A percentile compares a stretch with the other conserved stretches of the same genome.
Evolutionary conservation across 2,888 invertebrate genomes (phyloP).

Genomic region (Phanerotoma sp.): DNA sequence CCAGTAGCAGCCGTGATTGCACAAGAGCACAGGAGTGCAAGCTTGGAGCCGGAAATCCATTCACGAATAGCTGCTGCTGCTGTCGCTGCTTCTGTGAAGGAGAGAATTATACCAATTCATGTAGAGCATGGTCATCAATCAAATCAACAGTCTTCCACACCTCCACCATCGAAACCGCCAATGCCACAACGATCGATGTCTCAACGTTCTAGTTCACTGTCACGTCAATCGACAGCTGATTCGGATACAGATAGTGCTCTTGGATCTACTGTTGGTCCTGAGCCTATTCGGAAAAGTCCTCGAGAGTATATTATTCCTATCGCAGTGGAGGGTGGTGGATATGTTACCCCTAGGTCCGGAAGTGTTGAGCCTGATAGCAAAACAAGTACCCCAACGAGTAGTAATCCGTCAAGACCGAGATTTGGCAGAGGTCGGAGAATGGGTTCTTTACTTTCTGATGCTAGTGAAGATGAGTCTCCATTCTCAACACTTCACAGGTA

Average conservation of each 20-base stretch:
- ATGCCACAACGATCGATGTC: conserved; percentile 58
- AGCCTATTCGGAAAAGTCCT: conserved; percentile 85
- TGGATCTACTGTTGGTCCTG: conserved; percentile 59
- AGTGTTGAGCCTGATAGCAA: conserved; percentile 75
- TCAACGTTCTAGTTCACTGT: conserved; percentile 59
- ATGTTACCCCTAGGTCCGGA: conserved; percentile 74
- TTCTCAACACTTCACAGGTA: conserved; percentile 62
- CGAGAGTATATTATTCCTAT: conserved; percentile 93
- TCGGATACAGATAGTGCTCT: conserved; percentile 70
- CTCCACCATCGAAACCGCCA: conserved; percentile 55
- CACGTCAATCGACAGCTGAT: conserved; percentile 69
- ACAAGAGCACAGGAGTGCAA: conserved; percentile 58
- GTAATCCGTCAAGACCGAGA: conserved; percentile 57
- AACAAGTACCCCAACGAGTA: conserved; percentile 62
- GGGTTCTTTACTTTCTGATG: conserved; percentile 62
- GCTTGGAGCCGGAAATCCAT: conserved; percentile 60
- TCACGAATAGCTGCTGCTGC: conserved; percentile 22
- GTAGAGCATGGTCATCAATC: conserved; percentile 47
- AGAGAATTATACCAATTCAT: conserved; percentile 70
- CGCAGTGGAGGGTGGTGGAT: conserved; percentile 87
- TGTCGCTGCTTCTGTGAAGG: no score
- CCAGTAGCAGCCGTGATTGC: conserved; percentile 59
- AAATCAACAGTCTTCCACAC: conserved; percentile 53
- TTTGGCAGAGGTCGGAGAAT: conserved; percentile 66
- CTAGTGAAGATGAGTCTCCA: conserved; percentile 62